Evolutionary conservation across 2,797 vertebrate genomes (phyloP).

Genomic region (Oceanodroma leucorhoa): DNA sequence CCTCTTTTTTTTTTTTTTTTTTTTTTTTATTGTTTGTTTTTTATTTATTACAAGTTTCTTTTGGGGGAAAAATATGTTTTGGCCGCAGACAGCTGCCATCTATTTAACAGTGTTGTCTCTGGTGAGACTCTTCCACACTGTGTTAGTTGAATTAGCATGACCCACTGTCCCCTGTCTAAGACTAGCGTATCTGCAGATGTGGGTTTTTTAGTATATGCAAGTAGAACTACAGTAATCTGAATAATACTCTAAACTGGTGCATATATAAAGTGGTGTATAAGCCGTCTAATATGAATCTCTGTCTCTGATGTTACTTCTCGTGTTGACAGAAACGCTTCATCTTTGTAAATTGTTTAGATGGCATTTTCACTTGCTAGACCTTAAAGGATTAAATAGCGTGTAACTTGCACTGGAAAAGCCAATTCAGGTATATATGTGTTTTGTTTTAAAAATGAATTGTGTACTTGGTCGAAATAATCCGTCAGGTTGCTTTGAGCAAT

Average conservation of each 20-base stretch:
- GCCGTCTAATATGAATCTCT: background rate
- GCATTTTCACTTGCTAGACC: background rate
- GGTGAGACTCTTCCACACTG: background rate
- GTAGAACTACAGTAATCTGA: background rate
- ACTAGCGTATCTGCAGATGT: background rate
- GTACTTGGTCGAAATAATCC: background rate
- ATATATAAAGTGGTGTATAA: background rate
- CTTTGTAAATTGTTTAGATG: background rate
- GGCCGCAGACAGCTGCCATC: background rate
- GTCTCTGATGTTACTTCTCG: background rate
- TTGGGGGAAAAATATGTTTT: no score
- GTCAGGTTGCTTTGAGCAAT: background rate
- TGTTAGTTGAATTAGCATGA: no score
- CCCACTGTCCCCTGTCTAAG: background rate
- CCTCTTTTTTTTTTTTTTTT: no score
- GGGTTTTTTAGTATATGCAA: background rate
- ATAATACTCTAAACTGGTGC: background rate
- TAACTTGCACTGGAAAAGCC: background rate
- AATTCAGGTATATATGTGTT: rapidly evolving
- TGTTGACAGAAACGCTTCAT: no score
- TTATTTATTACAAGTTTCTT: background rate
- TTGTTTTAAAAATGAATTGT: background rate
- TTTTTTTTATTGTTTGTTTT: background rate
- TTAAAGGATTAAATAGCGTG: background rate
- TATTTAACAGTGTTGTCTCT: background rate